phyloP scores from a whole-genome alignment of 2,797 vertebrate species.

The Gila robusta region DNA sequence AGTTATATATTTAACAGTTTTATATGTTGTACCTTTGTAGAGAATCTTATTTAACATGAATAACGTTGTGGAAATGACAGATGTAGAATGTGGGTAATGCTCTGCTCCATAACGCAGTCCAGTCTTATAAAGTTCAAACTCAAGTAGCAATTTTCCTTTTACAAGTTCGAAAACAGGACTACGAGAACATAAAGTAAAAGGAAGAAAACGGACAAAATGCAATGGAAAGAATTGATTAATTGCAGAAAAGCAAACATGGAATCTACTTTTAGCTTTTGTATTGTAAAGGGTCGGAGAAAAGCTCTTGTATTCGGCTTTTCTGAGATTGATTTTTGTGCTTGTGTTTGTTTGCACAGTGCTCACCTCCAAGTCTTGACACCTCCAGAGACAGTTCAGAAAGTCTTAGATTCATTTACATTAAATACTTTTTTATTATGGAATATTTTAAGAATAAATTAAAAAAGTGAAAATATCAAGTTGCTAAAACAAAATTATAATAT shows the following conservation, averaged over 20 bases:
- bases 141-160: slow-evolving; percentile 85
- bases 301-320: slow-evolving; percentile 81
- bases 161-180: slow-evolving; percentile 75
- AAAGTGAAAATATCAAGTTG: slow-evolving; percentile 74
- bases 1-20: slow-evolving; percentile 99
- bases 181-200: slow-evolving; percentile 68
- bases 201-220: slow-evolving; percentile 75
- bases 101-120: slow-evolving; percentile 84
- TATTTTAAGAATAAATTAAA: slow-evolving; percentile 87
- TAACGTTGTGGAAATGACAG: slow-evolving; percentile 87
- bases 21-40: slow-evolving; percentile 99
- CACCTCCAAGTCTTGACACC: slow-evolving; percentile 66
- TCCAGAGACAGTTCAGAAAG: slow-evolving; percentile 59
- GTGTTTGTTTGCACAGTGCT: slow-evolving; percentile 78
- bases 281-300: slow-evolving; percentile 82
- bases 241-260: slow-evolving; percentile 77
- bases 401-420: slow-evolving; percentile 75
- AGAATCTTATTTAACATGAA: slow-evolving; percentile 98
- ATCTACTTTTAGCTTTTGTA: slow-evolving; percentile 86
- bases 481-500: slow-evolving; percentile 64
- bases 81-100: slow-evolving; percentile 83
- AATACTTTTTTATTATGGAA: slow-evolving; percentile 81
- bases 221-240: slow-evolving; percentile 68
- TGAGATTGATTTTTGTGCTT: slow-evolving; percentile 79
- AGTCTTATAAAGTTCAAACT: slow-evolving; percentile 84